phyloP scores from a whole-genome alignment of 1,140 invertebrate species.

The Cryptotermes secundus region DNA sequence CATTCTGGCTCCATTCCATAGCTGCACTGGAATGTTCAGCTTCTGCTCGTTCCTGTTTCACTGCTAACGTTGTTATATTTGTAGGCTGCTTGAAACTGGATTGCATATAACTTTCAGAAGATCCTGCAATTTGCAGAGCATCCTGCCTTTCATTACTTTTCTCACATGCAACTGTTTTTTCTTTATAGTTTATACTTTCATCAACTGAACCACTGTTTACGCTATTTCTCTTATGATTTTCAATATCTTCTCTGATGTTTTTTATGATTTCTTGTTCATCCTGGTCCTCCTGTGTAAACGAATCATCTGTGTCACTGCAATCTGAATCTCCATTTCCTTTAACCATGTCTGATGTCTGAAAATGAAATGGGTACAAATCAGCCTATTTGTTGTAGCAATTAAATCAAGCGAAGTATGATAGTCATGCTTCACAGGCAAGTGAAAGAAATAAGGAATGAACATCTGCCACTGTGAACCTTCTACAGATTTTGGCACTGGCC shows the following conservation, averaged over 20 bases:
- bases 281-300: conserved; percentile 47
- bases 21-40: background rate
- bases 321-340: background rate
- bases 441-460: too few species aligned
- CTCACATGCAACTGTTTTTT: background rate
- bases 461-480: too few species aligned
- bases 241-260: conserved; percentile 47
- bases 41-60: background rate
- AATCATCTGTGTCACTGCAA: background rate
- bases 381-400: too few species aligned
- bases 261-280: conserved; percentile 50
- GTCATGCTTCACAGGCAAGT: too few species aligned
- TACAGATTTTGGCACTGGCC: too few species aligned
- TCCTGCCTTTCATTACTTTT: too few species aligned
- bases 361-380: conserved; percentile 11
- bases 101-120: background rate
- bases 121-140: background rate
- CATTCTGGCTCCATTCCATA: background rate
- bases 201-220: background rate
- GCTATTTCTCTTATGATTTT: conserved; percentile 41
- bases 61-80: background rate
- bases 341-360: background rate
- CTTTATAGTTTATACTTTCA: background rate
- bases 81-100: background rate
- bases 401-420: too few species aligned